Evolutionary conservation across 2,888 invertebrate genomes (phyloP).

Genomic region (Stomorhina lunata): DNA sequence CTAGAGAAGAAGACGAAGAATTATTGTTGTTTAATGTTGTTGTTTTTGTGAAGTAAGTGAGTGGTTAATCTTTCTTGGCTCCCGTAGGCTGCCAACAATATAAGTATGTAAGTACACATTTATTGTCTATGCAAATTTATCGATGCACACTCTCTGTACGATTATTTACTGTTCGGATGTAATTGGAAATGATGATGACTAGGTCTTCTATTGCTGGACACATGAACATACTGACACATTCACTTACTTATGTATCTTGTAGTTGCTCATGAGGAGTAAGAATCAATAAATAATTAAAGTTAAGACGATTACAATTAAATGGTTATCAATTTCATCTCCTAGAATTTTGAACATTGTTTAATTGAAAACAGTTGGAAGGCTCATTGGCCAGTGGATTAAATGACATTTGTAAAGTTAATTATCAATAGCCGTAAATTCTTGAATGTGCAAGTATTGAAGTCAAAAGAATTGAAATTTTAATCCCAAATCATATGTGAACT

Average conservation of each 20-base stretch:
- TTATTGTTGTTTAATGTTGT: no score
- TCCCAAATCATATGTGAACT: no score
- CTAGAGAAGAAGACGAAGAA: neutral
- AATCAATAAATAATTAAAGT: constrained; percentile 5
- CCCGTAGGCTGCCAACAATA: neutral
- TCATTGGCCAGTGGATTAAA: neutral
- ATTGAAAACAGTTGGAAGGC: neutral
- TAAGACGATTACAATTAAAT: constrained; percentile 34
- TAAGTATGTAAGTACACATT: neutral
- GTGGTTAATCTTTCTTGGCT: constrained; percentile 27
- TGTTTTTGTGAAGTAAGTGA: neutral
- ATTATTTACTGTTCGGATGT: neutral
- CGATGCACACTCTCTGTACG: no score
- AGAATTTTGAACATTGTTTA: constrained; percentile 4
- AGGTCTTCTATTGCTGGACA: neutral
- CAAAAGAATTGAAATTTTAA: no score
- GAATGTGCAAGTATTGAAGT: no score
- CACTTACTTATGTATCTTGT: no score
- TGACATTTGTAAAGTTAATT: neutral
- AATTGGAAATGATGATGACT: constrained; percentile 24
- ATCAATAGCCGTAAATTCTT: no score
- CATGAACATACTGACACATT: neutral
- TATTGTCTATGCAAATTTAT: no score
- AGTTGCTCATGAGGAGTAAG: neutral
- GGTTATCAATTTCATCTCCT: neutral